A percentile compares a stretch with the other conserved stretches of the same genome.
Conservation (phyloP, 2,113 vertebrate species). For the Drymodes brunneopygia region DNA sequence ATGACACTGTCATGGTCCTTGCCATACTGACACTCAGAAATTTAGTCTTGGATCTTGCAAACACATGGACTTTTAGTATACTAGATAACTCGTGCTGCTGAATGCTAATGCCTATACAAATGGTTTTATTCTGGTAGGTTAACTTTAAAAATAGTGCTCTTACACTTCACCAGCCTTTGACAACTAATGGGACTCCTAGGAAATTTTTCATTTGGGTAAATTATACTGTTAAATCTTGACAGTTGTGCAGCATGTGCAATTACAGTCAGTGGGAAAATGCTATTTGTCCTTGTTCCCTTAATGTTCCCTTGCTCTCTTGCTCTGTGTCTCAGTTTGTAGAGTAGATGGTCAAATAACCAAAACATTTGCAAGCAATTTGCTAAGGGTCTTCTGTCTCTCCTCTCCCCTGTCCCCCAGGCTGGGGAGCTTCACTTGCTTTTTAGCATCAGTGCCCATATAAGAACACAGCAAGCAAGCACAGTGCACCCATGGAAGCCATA, state of each 20-base stretch:
- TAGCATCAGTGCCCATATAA: background rate
- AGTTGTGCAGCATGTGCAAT: background rate
- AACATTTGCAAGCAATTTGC: background rate
- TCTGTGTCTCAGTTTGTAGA: background rate
- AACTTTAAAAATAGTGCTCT: background rate
- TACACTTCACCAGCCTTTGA: background rate
- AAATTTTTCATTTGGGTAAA: background rate
- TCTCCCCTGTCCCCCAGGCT: accelerated
- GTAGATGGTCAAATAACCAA: background rate
- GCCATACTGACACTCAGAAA: background rate
- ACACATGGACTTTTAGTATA: background rate
- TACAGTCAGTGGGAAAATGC: background rate
- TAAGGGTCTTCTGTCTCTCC: background rate
- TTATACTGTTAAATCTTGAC: background rate
- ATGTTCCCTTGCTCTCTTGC: background rate
- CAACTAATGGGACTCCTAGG: background rate
- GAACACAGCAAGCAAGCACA: background rate
- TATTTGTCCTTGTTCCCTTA: background rate
- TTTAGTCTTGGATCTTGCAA: background rate
- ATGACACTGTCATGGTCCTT: background rate
- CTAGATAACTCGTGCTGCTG: background rate
- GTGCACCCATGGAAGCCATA: background rate
- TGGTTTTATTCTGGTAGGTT: background rate
- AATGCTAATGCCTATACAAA: background rate
- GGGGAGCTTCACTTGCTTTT: background rate